A percentile compares a stretch with the other conserved stretches of the same genome.
Conservation (phyloP, 2,797 vertebrate genomes). For the Poeciliopsis gracilis region DNA sequence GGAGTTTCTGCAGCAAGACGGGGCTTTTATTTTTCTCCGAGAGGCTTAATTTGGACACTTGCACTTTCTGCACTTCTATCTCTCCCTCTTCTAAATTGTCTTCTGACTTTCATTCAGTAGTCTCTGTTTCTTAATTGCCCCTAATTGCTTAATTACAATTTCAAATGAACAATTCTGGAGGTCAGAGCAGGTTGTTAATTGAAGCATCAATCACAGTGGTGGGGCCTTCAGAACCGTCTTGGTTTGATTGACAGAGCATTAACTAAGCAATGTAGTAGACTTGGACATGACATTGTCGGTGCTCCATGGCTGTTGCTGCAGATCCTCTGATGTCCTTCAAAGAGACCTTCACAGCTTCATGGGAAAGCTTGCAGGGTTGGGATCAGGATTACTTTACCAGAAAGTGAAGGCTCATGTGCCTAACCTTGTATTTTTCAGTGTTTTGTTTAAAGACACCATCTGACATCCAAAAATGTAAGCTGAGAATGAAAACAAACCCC, state of each 20-base stretch:
- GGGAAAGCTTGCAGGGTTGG: conserved; percentile 20
- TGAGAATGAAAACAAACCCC: not conserved
- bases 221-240: conserved; percentile 71
- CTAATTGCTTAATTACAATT: conserved; percentile 87
- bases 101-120: conserved; percentile 80
- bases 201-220: conserved; percentile 84
- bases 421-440: not conserved
- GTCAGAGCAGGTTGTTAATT: conserved; percentile 82
- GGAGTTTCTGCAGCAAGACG: conserved; percentile 57
- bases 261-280: conserved; percentile 71
- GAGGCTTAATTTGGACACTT: conserved; percentile 66
- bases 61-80: conserved; percentile 26
- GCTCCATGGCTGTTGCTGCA: conserved; percentile 53
- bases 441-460: not conserved
- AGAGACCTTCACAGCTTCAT: conserved; percentile 37
- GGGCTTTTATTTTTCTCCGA: conserved; percentile 61
- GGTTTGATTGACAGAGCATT: conserved; percentile 83
- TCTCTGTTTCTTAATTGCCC: conserved; percentile 84
- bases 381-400: conserved; percentile 11
- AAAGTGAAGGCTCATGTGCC: not conserved
- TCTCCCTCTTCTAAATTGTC: conserved; percentile 76
- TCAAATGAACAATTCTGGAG: conserved; percentile 86
- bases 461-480: not conserved
- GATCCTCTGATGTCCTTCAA: conserved; percentile 63
- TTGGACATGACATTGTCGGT: conserved; percentile 77